Percentiles rank a stretch among this genome's conserved stretches.
Evolutionary conservation across 1,140 invertebrate genomes (phyloP).

Genomic region (Stegodyphus dumicola): DNA sequence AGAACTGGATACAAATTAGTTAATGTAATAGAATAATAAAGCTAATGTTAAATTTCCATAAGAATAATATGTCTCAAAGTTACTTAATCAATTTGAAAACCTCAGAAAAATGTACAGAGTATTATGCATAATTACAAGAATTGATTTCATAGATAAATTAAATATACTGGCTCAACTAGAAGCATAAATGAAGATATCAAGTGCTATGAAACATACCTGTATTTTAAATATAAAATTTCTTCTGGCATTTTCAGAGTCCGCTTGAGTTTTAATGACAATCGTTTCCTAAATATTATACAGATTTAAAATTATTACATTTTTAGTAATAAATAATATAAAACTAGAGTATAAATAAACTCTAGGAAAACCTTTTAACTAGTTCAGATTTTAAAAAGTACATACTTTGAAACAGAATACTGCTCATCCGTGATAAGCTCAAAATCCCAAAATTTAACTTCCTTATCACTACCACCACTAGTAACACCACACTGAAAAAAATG

Average conservation of each 20-base stretch:
- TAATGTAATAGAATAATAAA: too few species aligned
- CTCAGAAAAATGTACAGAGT: too few species aligned
- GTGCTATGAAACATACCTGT: slow-evolving; percentile 18
- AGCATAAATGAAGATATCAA: too few species aligned
- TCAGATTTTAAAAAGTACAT: neutral
- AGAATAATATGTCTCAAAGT: too few species aligned
- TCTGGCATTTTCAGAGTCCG: slow-evolving; percentile 89
- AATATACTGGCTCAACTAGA: too few species aligned
- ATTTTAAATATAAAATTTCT: slow-evolving; percentile 79
- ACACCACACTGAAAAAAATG: slow-evolving; percentile 74
- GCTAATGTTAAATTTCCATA: too few species aligned
- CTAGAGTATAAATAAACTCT: neutral
- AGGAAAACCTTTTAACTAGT: neutral
- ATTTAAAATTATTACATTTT: neutral
- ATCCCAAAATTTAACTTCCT: slow-evolving; percentile 93
- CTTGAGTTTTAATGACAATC: slow-evolving; percentile 82
- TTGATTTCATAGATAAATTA: too few species aligned
- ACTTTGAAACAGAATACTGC: slow-evolving; percentile 27
- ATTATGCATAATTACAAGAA: too few species aligned
- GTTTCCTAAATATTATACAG: slow-evolving; percentile 70
- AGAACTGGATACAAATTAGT: too few species aligned
- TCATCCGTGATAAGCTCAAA: slow-evolving; percentile 77
- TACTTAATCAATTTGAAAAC: too few species aligned
- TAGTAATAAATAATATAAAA: neutral
- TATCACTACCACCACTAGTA: slow-evolving; percentile 87